Evolutionary conservation across 2,888 invertebrate species (phyloP).

Genomic region (Horisme vitalbata): DNA sequence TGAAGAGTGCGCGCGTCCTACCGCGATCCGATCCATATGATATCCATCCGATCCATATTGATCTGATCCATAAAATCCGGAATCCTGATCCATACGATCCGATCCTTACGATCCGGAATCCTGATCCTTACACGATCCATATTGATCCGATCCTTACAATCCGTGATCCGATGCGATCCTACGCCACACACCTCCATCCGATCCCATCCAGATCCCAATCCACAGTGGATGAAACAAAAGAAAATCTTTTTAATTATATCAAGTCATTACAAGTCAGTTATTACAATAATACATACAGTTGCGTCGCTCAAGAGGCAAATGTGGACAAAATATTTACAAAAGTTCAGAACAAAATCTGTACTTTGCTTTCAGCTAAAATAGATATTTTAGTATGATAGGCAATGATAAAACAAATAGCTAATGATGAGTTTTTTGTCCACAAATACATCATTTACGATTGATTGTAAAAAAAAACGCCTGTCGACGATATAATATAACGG

Average conservation of each 20-base stretch:
- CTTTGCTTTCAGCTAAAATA: no score
- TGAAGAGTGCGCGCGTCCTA: slow-evolving; percentile 37
- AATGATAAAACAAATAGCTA: no score
- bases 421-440: slow-evolving; percentile 19
- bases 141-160: slow-evolving; percentile 26
- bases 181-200: slow-evolving; percentile 36
- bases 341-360: no score
- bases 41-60: slow-evolving; percentile 24
- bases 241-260: slow-evolving; percentile 73
- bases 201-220: slow-evolving; percentile 66
- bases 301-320: slow-evolving; percentile 1
- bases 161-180: slow-evolving; percentile 29
- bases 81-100: slow-evolving; percentile 25
- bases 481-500: no score
- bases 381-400: no score
- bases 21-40: slow-evolving; percentile 34
- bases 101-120: slow-evolving; percentile 21
- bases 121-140: slow-evolving; percentile 25
- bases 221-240: slow-evolving; percentile 83
- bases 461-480: no score
- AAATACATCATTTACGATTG: slow-evolving; percentile 6
- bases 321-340: slow-evolving; percentile 12
- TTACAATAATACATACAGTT: slow-evolving; percentile 10
- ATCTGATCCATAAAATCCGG: slow-evolving; percentile 25
- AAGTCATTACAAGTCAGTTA: slow-evolving; percentile 25